Conservation (phyloP, 2,797 vertebrate species). For the Fratercula arctica region DNA sequence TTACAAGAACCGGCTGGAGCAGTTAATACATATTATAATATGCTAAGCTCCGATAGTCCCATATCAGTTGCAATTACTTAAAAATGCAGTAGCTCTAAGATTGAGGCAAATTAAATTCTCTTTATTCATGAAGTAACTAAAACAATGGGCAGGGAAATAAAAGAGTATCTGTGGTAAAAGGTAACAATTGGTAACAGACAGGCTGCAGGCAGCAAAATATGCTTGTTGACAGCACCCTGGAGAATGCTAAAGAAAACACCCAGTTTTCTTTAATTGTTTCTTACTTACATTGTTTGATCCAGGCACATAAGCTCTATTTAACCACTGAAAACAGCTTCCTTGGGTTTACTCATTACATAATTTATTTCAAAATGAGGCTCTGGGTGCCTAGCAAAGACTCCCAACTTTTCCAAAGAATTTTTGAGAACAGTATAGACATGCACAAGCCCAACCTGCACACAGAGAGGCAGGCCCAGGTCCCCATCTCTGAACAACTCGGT, state of each 20-base stretch:
- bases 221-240: background rate
- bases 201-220: background rate
- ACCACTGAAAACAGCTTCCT: background rate
- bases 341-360: background rate
- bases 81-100: constrained; percentile 37
- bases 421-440: accelerated
- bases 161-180: background rate
- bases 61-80: constrained; percentile 50
- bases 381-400: background rate
- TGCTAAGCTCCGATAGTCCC: constrained; percentile 14
- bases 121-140: constrained; percentile 38
- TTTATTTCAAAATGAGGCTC: background rate
- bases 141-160: constrained; percentile 41
- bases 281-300: background rate
- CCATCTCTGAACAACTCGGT: background rate
- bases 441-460: background rate
- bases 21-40: constrained; percentile 51
- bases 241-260: constrained; percentile 2
- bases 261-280: constrained; percentile 24
- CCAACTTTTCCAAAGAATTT: background rate
- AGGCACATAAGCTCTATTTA: background rate
- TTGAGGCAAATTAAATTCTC: constrained; percentile 34
- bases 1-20: constrained; percentile 36
- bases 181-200: background rate
- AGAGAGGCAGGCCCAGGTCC: background rate